Conservation (phyloP, 2,113 vertebrate species). For the Thunnus maccoyii region DNA sequence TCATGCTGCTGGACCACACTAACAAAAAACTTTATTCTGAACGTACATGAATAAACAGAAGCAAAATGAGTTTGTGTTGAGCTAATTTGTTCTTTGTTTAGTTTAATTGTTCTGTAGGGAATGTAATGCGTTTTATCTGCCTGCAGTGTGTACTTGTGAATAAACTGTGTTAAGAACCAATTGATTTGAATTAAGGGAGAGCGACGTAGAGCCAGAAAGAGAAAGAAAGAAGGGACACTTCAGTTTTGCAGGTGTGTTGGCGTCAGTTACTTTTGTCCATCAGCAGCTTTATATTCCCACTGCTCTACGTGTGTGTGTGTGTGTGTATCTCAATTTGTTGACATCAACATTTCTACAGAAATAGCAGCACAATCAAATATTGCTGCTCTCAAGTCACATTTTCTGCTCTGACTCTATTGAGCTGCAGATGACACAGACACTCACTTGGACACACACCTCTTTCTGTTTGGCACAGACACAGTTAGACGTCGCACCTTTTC, state of each 20-base stretch:
- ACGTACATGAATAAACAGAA: neutral
- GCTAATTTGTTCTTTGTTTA: neutral
- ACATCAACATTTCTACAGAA: conserved; percentile 18
- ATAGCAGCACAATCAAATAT: conserved; percentile 39
- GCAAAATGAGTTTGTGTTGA: neutral
- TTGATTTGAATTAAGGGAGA: neutral
- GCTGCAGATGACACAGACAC: neutral
- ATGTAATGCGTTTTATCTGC: neutral
- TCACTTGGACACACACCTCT: neutral
- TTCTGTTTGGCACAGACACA: neutral
- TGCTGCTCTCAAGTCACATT: conserved; percentile 25
- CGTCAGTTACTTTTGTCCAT: conserved; percentile 1
- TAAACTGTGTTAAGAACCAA: neutral
- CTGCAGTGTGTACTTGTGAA: neutral
- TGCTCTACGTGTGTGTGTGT: neutral
- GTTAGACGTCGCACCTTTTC: conserved; percentile 25
- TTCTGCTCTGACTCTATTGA: conserved; percentile 3
- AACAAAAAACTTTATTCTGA: neutral
- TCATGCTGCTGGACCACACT: too few species aligned
- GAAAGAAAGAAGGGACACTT: neutral
- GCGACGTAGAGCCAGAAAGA: neutral
- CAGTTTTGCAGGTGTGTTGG: neutral
- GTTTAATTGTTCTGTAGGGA: neutral
- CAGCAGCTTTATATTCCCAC: neutral
- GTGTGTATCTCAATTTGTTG: conserved; percentile 15